Base-by-base conservation (phyloP, 1,140 invertebrate species). In the Nephila pilipes region DNA sequence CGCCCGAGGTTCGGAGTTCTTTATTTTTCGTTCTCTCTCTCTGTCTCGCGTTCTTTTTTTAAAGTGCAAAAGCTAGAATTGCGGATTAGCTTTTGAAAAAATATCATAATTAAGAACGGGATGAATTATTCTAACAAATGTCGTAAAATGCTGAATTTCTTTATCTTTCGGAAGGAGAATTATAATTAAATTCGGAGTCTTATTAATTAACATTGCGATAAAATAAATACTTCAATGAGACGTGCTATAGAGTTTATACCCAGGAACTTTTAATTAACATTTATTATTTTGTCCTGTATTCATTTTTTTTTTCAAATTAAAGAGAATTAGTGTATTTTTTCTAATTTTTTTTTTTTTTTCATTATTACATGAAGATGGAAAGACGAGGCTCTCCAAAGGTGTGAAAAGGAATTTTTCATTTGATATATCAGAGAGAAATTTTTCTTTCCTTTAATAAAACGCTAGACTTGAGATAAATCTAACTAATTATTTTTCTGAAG, bases 171-270 rank as follows among this genome's bases (percentile, higher is more conserved):
- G 18, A 29, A 36, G 69, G 29, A 36, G 69, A 75, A 75, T 75
- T 75, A 75, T 75, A 75, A 75, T 75, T 75, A 75, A 75, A 75
- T 75, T 75, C 69, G 14, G 4, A 32, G 69, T 36, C 69, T 75
- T 75, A 75, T 75, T 75, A 75, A 75, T 75, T 75, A 75, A 75
- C 69, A 75, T 75, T 32, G 69, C 69, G 69, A 75, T 75, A 75
- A 75, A 75, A 75, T 75, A 75, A 75, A 75, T 75, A 75, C 32
- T 75, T 75, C 69, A 75, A 75, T 75, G 69, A 75, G 18, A 32
- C 29, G 69, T 75, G 69, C 69, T 16, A 75, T 75, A 75, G 36
- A 75, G 32, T 75, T 75, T 75, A 75, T 75, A 75, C 32, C 29
- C 69, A 36, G 32, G 69, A 75, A 75, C 69, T 75, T 29, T 75